These are phyloP conservation scores for Chaenogobius annularis DNA, from an alignment of 2,113 vertebrate species.

Conservation along the genomic window DNA sequence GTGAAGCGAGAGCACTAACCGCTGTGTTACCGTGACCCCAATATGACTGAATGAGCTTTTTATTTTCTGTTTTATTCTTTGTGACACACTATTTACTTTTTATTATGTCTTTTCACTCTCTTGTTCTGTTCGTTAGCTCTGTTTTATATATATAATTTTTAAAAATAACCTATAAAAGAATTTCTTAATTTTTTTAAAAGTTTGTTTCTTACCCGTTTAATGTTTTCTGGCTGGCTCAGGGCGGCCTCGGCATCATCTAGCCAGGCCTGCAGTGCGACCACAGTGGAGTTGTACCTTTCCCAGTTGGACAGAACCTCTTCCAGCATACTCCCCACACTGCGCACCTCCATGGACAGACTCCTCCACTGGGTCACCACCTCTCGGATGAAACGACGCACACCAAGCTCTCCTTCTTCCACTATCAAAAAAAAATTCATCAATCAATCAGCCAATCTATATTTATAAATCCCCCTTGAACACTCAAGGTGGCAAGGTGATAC, in stretches of 20 bases:
- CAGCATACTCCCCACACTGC: slow-evolving; percentile 92
- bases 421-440: slow-evolving; percentile 7
- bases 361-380: slow-evolving; percentile 93
- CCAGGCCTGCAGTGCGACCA: slow-evolving; percentile 89
- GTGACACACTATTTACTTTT: neutral
- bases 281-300: slow-evolving; percentile 86
- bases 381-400: slow-evolving; percentile 85
- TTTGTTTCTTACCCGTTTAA: slow-evolving; percentile 79
- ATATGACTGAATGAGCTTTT: neutral
- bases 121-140: too few species aligned
- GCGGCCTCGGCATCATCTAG: slow-evolving; percentile 90
- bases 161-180: neutral
- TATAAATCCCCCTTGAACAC: too few species aligned
- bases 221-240: slow-evolving; percentile 84
- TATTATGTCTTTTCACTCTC: too few species aligned
- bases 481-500: too few species aligned
- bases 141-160: too few species aligned
- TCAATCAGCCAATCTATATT: too few species aligned
- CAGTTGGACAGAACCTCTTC: slow-evolving; percentile 93
- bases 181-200: neutral
- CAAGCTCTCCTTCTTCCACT: slow-evolving; percentile 88
- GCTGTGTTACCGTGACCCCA: too few species aligned
- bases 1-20: too few species aligned
- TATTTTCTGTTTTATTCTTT: neutral
- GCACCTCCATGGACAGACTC: slow-evolving; percentile 90